These are phyloP conservation scores for Neodontobutis hainanensis DNA, from an alignment of 2,113 vertebrate genomes.

Conservation along the genomic window DNA sequence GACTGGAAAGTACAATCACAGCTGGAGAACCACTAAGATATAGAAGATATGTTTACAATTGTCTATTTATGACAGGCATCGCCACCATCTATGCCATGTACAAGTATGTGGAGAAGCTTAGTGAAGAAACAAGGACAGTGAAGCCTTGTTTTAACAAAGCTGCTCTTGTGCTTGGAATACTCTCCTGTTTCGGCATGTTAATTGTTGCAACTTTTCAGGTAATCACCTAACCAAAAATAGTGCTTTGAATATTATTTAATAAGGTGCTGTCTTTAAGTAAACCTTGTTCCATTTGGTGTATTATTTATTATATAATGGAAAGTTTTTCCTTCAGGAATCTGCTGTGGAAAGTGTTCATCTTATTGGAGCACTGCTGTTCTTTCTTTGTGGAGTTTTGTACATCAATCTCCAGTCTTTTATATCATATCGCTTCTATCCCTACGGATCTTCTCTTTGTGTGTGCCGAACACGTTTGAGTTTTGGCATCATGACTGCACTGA, in stretches of 20 bases:
- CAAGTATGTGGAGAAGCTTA: constrained; percentile 87
- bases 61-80: constrained; percentile 73
- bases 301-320: neutral
- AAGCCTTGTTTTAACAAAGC: constrained; percentile 73
- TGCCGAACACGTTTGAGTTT: constrained; percentile 76
- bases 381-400: constrained; percentile 83
- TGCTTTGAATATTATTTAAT: neutral
- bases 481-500: constrained; percentile 75
- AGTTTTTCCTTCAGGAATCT: constrained; percentile 81
- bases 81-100: constrained; percentile 88
- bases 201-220: constrained; percentile 96
- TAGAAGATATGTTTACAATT: neutral
- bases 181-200: constrained; percentile 89
- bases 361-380: constrained; percentile 85
- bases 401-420: constrained; percentile 83
- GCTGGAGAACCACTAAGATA: no score
- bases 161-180: constrained; percentile 77
- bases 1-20: no score
- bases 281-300: no score
- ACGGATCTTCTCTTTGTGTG: constrained; percentile 71
- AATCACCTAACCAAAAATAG: constrained; percentile 4
- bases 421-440: constrained; percentile 79
- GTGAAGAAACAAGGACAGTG: constrained; percentile 54
- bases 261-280: no score
- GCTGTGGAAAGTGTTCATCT: constrained; percentile 81